These are phyloP conservation scores for Momotus momota DNA, from an alignment of 2,797 vertebrate species.

Conservation along the genomic window DNA sequence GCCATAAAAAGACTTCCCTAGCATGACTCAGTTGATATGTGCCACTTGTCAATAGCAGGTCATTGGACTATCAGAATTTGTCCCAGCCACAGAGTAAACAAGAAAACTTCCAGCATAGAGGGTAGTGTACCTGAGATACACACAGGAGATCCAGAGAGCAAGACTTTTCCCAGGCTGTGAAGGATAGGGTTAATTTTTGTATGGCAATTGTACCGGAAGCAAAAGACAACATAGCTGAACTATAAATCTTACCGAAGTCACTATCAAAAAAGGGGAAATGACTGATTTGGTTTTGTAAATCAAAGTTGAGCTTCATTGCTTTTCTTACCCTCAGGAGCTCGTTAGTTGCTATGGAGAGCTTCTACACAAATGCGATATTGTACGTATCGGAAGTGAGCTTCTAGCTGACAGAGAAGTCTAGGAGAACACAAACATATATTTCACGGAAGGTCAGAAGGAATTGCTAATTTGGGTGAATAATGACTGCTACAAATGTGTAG, in stretches of 20 bases:
- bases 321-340: conserved; percentile 19
- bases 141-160: not conserved
- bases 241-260: conserved; percentile 12
- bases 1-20: not conserved
- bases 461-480: conserved; percentile 40
- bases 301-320: conserved; percentile 37
- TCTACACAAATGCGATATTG: conserved; percentile 30
- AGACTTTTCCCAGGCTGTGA: not conserved
- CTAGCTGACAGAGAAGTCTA: conserved; percentile 23
- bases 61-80: not conserved
- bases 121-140: not conserved
- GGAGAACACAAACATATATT: not conserved
- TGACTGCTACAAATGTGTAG: not conserved
- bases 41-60: not conserved
- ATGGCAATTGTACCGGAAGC: not conserved
- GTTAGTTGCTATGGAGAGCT: conserved; percentile 55
- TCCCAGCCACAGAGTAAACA: not conserved
- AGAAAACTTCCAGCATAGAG: not conserved
- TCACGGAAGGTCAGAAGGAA: conserved; percentile 3
- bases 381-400: not conserved
- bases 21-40: not conserved
- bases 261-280: conserved; percentile 15
- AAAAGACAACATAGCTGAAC: not conserved
- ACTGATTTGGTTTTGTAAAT: not conserved
- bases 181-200: not conserved